Conservation (phyloP, 2,113 vertebrate genomes). For the Casuarius casuarius region DNA sequence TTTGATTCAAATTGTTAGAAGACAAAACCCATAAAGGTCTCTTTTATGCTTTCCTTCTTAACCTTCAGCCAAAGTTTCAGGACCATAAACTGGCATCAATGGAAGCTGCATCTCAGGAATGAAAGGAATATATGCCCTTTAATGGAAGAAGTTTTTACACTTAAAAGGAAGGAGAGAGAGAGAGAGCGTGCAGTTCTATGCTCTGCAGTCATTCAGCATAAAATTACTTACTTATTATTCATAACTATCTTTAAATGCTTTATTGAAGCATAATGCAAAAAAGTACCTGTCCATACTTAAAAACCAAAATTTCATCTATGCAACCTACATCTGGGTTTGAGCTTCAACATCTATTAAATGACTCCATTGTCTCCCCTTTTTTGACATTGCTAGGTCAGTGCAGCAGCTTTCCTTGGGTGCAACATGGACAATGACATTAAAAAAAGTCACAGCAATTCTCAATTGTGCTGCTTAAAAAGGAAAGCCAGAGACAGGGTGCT, state of each 20-base stretch:
- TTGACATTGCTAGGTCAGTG: not conserved
- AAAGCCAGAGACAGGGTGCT: not conserved
- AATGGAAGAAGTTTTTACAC: conserved; percentile 47
- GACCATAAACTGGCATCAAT: conserved; percentile 46
- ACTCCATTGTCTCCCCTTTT: not conserved
- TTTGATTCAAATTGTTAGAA: conserved; percentile 50
- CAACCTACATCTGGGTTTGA: not conserved
- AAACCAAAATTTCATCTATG: not conserved
- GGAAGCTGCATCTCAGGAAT: conserved; percentile 27
- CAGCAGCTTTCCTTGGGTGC: not conserved
- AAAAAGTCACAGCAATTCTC: not conserved
- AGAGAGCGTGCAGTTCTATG: not conserved
- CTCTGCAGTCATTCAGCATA: conserved; percentile 65
- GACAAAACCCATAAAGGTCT: conserved; percentile 40
- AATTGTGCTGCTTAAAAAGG: not conserved
- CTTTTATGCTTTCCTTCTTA: conserved; percentile 4
- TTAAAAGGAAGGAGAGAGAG: not conserved
- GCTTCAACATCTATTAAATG: not conserved
- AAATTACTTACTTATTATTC: conserved; percentile 73
- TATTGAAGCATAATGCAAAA: conserved; percentile 65
- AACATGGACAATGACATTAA: accelerated
- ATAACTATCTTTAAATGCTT: conserved; percentile 65
- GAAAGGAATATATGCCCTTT: conserved; percentile 53
- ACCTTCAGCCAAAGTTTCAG: conserved; percentile 48
- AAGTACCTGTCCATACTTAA: conserved; percentile 49